Conservation (phyloP, 2,797 vertebrate genomes). For the Denticeps clupeoides region DNA sequence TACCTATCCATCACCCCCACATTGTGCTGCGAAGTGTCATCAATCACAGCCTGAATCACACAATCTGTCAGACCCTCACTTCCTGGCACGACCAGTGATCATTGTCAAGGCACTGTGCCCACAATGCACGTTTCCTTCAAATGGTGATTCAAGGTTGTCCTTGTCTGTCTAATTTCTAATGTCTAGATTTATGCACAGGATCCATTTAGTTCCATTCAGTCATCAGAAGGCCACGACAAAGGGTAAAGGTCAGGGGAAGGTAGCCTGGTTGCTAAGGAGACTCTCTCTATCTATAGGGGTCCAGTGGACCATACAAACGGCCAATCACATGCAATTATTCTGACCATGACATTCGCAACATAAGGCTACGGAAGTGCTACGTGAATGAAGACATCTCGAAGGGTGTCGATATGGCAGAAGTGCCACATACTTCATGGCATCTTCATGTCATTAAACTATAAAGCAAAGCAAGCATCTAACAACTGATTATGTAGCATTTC, state of each 20-base stretch:
- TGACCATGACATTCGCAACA: slow-evolving; percentile 33
- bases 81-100: slow-evolving; percentile 35
- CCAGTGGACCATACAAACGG: slow-evolving; percentile 39
- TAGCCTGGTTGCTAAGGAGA: slow-evolving; percentile 45
- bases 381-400: not conserved
- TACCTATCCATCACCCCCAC: slow-evolving; percentile 50
- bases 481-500: too few relatives aligned
- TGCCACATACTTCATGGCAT: too few relatives aligned
- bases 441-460: too few relatives aligned
- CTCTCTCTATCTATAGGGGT: slow-evolving; percentile 30
- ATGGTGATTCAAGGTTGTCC: slow-evolving; percentile 35
- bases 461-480: too few relatives aligned
- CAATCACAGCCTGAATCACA: slow-evolving; percentile 46
- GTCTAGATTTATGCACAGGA: slow-evolving; percentile 44
- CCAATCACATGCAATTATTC: slow-evolving; percentile 19
- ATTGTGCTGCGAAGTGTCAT: slow-evolving; percentile 48
- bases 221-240: slow-evolving; percentile 23
- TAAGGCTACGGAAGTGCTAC: slow-evolving; percentile 33
- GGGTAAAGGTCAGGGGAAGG: slow-evolving; percentile 41
- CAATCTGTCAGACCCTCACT: slow-evolving; percentile 45
- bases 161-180: slow-evolving; percentile 41
- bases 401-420: too few relatives aligned
- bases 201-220: slow-evolving; percentile 30
- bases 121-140: slow-evolving; percentile 38
- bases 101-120: slow-evolving; percentile 31